A percentile compares a stretch with the other conserved stretches of the same genome.
Conservation (phyloP, 2,797 vertebrate species). For the Craterocephalus amniculus region DNA sequence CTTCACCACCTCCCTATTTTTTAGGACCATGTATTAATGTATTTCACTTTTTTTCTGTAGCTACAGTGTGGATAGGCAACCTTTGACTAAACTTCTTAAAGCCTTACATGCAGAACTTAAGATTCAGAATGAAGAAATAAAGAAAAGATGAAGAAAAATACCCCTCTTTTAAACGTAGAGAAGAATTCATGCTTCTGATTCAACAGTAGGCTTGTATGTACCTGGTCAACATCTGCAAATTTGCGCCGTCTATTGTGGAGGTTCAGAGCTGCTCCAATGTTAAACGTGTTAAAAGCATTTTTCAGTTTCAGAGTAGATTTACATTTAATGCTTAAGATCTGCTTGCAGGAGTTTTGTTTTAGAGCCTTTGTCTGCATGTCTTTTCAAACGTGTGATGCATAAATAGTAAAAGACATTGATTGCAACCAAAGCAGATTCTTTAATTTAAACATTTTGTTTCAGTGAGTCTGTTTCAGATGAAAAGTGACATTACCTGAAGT, state of each 20-base stretch:
- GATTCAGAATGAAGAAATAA: too few relatives aligned
- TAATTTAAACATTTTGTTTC: not conserved
- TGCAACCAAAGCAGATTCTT: not conserved
- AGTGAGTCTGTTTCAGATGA: too few relatives aligned
- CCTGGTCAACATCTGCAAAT: not conserved
- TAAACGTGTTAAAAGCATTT: not conserved
- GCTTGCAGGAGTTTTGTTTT: not conserved
- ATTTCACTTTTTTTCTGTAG: too few relatives aligned
- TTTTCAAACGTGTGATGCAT: slow-evolving; percentile 12
- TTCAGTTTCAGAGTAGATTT: not conserved
- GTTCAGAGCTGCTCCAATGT: not conserved
- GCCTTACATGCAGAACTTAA: not conserved
- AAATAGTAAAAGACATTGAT: not conserved
- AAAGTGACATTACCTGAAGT: not conserved
- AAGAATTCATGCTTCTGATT: slow-evolving; percentile 6
- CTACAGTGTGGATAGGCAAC: not conserved
- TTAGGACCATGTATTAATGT: too few relatives aligned
- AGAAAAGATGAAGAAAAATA: not conserved
- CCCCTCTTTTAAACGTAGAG: slow-evolving; percentile 12
- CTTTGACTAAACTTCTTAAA: not conserved
- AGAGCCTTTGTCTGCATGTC: not conserved
- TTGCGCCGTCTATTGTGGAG: not conserved
- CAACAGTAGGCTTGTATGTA: not conserved
- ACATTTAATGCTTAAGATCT: not conserved
- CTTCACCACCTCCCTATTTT: too few relatives aligned